Base-by-base conservation (phyloP, 2,888 invertebrate species). In the Deilephila porcellus region DNA sequence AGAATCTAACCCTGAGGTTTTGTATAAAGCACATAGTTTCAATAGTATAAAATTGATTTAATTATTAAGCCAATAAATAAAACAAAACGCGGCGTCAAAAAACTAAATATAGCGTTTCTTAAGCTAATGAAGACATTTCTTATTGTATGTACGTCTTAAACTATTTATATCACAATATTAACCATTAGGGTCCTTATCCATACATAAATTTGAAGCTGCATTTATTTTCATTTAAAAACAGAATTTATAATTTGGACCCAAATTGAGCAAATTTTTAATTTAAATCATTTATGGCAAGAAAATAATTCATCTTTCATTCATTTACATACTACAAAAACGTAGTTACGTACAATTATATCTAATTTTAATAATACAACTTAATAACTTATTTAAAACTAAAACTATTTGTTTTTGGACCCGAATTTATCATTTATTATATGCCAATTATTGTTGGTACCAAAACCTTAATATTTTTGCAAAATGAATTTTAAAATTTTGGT, bases 291-390 rank as follows among this genome's bases (percentile, higher is more conserved):
- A 52, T 45, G 45, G 25, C 45, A 52, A 52, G 67, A 80, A 72
- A 80, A 79, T 76, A 81, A 74, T 60, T 34, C 60, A 34, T 71
- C 60, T 34, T 74, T 71, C 59, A 59, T 59, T 70, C 71, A 14
- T 56, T 20, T 20, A 59, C 8, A 11, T 34, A 71, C 71, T 59
- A 53, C 34, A 64, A 59, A 59, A 73, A 73, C 37, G 37, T 67
- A 70, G 60, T 70, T 70, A 60, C 34, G n/a, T 19, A n/a, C n/a
- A 72, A 32, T 64, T 63, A 52, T 37, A 11, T 1, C 45, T 72
- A 63, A 60, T 63, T 72, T n/a, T 56, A 56, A 56, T 4, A n/a
- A 71, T 71, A 34, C 34, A 52, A 34, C 56, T 19, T 32, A 60
- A 63, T 7, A 14, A 14, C 17, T 62, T 34, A 63, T 7, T 63